These are phyloP conservation scores for Atta texana DNA, from an alignment of 1,140 invertebrate species.

Conservation along the genomic window DNA sequence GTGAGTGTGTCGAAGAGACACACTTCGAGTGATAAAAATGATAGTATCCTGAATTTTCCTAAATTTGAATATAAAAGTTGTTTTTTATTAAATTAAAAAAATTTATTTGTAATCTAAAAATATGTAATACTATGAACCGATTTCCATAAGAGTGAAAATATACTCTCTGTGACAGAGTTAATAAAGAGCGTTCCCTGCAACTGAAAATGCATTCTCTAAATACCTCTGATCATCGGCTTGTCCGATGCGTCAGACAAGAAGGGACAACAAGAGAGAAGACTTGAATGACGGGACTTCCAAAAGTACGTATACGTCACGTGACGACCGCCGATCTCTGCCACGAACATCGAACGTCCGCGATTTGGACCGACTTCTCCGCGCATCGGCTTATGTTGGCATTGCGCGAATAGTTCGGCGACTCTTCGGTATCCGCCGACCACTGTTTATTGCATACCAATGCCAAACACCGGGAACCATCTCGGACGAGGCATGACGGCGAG, in stretches of 20 bases:
- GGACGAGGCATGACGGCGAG: slow-evolving; percentile 46
- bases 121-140: slow-evolving; percentile 1
- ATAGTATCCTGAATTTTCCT: not conserved
- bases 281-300: slow-evolving; percentile 34
- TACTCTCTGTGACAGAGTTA: not conserved
- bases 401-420: slow-evolving; percentile 67
- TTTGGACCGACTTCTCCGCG: slow-evolving; percentile 34
- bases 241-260: not conserved
- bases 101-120: not conserved
- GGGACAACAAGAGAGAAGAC: not conserved
- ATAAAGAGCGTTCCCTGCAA: slow-evolving; percentile 18
- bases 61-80: not conserved
- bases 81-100: not conserved
- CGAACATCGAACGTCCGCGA: slow-evolving; percentile 15
- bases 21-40: not conserved
- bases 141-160: not conserved
- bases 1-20: not conserved
- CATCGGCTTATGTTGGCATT: slow-evolving; percentile 56
- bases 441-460: slow-evolving; percentile 81
- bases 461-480: slow-evolving; percentile 44
- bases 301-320: slow-evolving; percentile 29
- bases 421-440: slow-evolving; percentile 70
- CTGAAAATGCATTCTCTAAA: slow-evolving; percentile 14
- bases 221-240: not conserved
- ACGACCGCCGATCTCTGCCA: slow-evolving; percentile 14